phyloP scores from a whole-genome alignment of 2,113 vertebrate species.

The Stegostoma tigrinum region DNA sequence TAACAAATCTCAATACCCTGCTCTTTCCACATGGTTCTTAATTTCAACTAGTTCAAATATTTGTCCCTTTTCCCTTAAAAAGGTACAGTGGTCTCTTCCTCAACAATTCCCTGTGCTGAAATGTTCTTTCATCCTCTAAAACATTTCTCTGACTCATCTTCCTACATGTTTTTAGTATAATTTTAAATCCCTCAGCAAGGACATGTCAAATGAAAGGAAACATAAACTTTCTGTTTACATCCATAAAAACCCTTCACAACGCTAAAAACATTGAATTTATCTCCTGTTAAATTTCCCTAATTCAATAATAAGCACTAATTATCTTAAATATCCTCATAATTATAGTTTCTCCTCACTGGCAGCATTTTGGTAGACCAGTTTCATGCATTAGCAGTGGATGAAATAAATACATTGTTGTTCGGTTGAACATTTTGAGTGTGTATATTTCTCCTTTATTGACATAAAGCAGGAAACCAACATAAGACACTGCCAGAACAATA shows the following conservation, averaged over 20 bases:
- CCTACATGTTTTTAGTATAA: background rate
- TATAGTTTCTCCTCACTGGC: background rate
- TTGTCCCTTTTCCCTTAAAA: slow-evolving; percentile 5
- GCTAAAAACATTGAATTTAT: background rate
- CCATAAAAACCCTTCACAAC: background rate
- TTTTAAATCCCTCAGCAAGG: background rate
- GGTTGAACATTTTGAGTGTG: background rate
- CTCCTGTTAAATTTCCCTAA: background rate
- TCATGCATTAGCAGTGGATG: background rate
- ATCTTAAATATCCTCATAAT: background rate
- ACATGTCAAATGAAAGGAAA: background rate
- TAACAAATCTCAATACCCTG: slow-evolving; percentile 19
- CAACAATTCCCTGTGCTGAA: background rate
- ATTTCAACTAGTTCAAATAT: background rate
- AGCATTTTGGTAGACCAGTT: background rate
- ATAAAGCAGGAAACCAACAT: background rate
- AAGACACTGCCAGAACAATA: background rate
- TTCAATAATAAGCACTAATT: background rate
- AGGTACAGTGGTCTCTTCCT: background rate
- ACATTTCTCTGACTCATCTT: background rate
- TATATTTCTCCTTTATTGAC: background rate
- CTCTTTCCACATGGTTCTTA: background rate
- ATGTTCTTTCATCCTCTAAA: background rate
- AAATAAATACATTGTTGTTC: background rate
- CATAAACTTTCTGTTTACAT: no score